Base-by-base conservation (phyloP, 2,797 vertebrate species). In the Tinamus major region DNA sequence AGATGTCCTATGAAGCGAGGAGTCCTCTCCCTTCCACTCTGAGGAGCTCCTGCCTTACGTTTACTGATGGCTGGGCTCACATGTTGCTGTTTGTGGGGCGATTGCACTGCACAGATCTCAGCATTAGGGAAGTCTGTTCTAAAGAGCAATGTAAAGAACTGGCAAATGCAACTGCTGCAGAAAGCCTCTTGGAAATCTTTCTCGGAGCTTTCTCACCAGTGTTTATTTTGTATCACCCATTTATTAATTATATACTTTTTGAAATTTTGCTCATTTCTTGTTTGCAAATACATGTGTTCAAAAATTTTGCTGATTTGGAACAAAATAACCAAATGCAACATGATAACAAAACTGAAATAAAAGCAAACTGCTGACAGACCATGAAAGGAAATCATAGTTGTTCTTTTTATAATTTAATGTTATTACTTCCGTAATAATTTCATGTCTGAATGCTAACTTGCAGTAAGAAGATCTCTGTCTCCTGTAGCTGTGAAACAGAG, bases 391-490 rank as follows among this genome's bases (percentile, higher is more conserved):
- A 56, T 61, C 9, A 4, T 74, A 79, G 87, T 89, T 74, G 89
- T 91, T 71, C 46, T 63, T 10, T 56, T 83, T 91, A 90, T 29
- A 35, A 75, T 90, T 90, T 63, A 79, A 92, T 86, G 79, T 61
- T 83, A 76, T 85, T 81, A 58, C 9, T 56, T 93, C 58, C 80
- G 8, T 72, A 84, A 85, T 85, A 1, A 87, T 87, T 94, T 94
- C 10, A 33, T 79, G 13, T 21, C 68, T 86, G 63, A 87, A 33
- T n/a, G 58, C 8, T 68, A 48, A 17, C 31, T 74, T 74, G 39
- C 75, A 29, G 58, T 90, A 84, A 87, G 85, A 81, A 91, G 85
- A 81, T 35, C 33, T 72, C 0, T 42, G 19, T 79, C 71, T 89
- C 21, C 65, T 58, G 48, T 24, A 70, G 62, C 80, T 92, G 27